Evolutionary conservation across 2,113 vertebrate species (phyloP).

Genomic region (Lepus americanus): DNA sequence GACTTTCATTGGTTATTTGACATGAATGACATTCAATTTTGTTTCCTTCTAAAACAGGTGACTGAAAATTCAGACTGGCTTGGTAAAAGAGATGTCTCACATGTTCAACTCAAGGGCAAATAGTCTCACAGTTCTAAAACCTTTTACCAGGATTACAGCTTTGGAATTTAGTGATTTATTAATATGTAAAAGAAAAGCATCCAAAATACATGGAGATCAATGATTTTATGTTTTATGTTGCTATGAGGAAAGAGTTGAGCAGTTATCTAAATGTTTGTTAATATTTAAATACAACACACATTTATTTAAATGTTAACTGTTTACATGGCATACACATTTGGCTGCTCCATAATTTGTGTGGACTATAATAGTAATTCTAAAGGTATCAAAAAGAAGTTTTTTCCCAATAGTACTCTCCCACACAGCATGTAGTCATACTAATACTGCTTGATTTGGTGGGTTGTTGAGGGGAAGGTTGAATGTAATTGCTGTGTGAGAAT

Average conservation of each 20-base stretch:
- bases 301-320: conserved; percentile 5
- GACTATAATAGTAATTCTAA: background rate
- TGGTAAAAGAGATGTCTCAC: background rate
- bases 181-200: background rate
- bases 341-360: background rate
- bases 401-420: background rate
- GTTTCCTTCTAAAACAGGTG: background rate
- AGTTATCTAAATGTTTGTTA: background rate
- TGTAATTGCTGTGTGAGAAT: background rate
- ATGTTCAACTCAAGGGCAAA: background rate
- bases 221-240: background rate
- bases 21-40: background rate
- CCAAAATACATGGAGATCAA: background rate
- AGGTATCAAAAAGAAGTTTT: background rate
- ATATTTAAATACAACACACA: background rate
- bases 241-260: background rate
- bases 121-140: background rate
- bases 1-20: conserved; percentile 25
- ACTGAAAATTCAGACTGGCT: background rate
- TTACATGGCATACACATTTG: background rate
- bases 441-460: background rate
- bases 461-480: background rate
- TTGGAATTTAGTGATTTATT: background rate
- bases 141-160: background rate
- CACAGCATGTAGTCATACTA: background rate